Evolutionary conservation across 1,140 invertebrate species (phyloP).

Genomic region (Tetramorium simillimum): DNA sequence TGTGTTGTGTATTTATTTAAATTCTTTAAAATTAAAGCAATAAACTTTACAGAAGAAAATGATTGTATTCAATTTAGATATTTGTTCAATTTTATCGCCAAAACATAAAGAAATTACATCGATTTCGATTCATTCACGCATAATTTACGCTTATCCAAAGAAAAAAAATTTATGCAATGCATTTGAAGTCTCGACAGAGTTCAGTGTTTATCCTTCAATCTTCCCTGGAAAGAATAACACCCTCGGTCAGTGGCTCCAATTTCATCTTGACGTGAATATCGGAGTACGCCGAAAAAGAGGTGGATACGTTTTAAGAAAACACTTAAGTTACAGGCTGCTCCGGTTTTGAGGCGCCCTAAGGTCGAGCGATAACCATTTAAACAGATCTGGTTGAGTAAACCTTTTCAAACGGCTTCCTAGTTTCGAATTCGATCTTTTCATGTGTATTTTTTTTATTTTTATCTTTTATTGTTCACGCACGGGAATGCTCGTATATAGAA

Average conservation of each 20-base stretch:
- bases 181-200: constrained; percentile 28
- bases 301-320: constrained; percentile 69
- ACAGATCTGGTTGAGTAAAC: constrained; percentile 61
- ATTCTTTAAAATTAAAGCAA: neutral
- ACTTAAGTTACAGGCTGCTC: constrained; percentile 42
- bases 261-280: constrained; percentile 60
- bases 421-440: constrained; percentile 4
- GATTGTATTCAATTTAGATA: neutral
- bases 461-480: neutral
- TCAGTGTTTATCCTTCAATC: constrained; percentile 68
- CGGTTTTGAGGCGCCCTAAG: constrained; percentile 46
- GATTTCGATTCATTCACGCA: neutral
- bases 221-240: constrained; percentile 63
- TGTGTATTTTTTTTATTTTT: neutral
- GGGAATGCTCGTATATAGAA: neutral
- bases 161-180: neutral
- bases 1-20: neutral
- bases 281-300: constrained; percentile 47
- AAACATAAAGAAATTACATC: neutral
- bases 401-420: neutral
- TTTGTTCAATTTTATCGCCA: neutral
- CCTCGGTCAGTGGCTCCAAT: constrained; percentile 66
- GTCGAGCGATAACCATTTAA: constrained; percentile 50
- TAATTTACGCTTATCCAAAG: neutral
- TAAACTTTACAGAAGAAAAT: neutral